Evolutionary conservation across 2,888 invertebrate genomes (phyloP).

Genomic region (Cabera pusaria): DNA sequence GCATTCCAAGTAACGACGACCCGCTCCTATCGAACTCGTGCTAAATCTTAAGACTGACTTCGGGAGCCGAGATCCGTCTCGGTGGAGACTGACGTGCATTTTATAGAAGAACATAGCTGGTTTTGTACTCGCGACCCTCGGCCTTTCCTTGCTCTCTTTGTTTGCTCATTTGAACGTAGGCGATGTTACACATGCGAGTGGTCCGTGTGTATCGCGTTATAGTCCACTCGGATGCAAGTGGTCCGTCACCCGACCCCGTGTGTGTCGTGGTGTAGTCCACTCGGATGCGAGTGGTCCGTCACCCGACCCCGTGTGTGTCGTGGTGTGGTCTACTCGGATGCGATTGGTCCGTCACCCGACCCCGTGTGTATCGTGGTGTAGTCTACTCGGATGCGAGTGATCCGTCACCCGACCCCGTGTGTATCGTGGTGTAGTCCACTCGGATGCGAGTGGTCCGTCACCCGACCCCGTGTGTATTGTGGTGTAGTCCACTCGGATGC

Average conservation of each 20-base stretch:
- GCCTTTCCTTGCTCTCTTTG: constrained; percentile 74
- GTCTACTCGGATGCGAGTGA: constrained; percentile 39
- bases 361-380: constrained; percentile 51
- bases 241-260: constrained; percentile 47
- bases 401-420: constrained; percentile 45
- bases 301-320: constrained; percentile 51
- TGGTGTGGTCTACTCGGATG: constrained; percentile 43
- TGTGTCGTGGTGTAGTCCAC: constrained; percentile 47
- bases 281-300: constrained; percentile 39
- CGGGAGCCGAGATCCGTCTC: constrained; percentile 55
- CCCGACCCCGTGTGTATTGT: too few species aligned
- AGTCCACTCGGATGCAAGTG: constrained; percentile 40
- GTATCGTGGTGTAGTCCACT: too few species aligned
- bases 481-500: too few species aligned
- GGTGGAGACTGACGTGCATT: constrained; percentile 72
- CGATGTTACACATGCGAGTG: constrained; percentile 61
- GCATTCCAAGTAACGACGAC: constrained; percentile 37
- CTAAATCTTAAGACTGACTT: constrained; percentile 64
- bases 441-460: too few species aligned
- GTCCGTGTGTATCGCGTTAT: constrained; percentile 53
- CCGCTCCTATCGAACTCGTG: constrained; percentile 40
- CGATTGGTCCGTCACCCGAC: constrained; percentile 43
- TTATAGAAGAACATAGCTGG: constrained; percentile 61
- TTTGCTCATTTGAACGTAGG: constrained; percentile 66
- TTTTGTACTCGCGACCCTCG: constrained; percentile 51